Base-by-base conservation (phyloP, 2,888 invertebrate species). In the Heliconius charithonia region DNA sequence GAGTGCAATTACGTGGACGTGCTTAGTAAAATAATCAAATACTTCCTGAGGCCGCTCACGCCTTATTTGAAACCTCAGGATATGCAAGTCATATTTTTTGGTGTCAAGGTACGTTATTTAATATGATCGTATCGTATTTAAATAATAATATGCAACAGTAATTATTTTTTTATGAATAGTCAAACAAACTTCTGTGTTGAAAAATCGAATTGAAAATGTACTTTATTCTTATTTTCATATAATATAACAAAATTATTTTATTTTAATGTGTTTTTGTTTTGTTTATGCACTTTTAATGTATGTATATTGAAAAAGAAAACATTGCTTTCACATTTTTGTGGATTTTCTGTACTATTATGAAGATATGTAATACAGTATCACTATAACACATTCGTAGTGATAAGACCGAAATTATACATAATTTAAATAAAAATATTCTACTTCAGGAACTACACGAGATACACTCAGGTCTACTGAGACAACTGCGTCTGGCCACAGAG, bases 1-100 rank as follows among this genome's bases (percentile, higher is more conserved):
- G 99, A 99, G 92, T 97, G 97, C 86, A 99, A 99, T 92, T 99
- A 99, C 90, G 97, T 99, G 73, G 98, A 98, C 87, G 99, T 99
- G 19, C 95, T 99, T 76, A 96, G 96, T 87, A 98, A 98, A 93
- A 96, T 98, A 74, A 96, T 97, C 84, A 96, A 96, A 84, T 96
- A 97, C 89, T 98, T 98, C 88, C 96, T 98, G 92, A 95, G 96
- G 85, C 98, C 98, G 4, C 93, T 99, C 83, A 96, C 96, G 78
- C 95, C 96, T 73, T 94, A 96, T 83, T 93, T 99, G 85, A 96
- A 96, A 82, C 96, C 96, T 25, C 97, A 97, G 79, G 98, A 98
- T 85, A 95, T 97, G 85, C 96, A 97, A 82, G 95, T 96, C 76
- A 97, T 99, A 84, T 99, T 99, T 95, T 97, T 97, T 85, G 97